phyloP scores from a whole-genome alignment of 1,140 invertebrate genomes.

The Muscidifurax raptorellus region DNA sequence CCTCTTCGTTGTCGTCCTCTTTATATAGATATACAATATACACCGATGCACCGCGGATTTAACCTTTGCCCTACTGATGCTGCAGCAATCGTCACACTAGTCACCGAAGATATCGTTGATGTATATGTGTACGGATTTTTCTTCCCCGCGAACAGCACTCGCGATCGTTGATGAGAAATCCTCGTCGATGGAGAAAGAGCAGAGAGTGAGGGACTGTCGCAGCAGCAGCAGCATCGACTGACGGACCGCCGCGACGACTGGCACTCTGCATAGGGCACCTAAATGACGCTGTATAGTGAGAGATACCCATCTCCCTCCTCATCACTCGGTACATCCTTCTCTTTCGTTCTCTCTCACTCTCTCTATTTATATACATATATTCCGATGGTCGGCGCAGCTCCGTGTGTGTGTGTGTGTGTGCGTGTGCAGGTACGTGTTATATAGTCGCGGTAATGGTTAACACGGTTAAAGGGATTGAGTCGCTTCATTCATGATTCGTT shows the following conservation, averaged over 20 bases:
- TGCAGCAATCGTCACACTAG: too few species aligned
- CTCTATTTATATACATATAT: too few species aligned
- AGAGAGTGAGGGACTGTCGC: background rate
- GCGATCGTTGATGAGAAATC: background rate
- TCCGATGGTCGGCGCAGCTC: background rate
- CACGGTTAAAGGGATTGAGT: background rate
- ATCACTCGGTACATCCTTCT: background rate
- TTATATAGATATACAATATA: too few species aligned
- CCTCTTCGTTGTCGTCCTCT: too few species aligned
- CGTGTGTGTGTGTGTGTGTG: background rate
- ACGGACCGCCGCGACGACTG: background rate
- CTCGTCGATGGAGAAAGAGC: conserved; percentile 4
- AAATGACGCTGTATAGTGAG: conserved; percentile 13
- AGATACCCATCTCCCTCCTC: conserved; percentile 4
- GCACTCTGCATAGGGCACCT: conserved; percentile 14
- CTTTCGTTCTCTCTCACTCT: background rate
- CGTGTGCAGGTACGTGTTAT: conserved; percentile 7
- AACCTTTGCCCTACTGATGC: too few species aligned
- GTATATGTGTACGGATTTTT: too few species aligned
- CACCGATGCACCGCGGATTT: too few species aligned
- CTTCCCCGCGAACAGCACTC: conserved; percentile 40
- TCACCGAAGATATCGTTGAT: too few species aligned
- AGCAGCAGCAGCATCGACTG: background rate
- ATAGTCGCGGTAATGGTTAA: background rate
- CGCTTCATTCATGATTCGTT: background rate